Evolutionary conservation across 2,888 invertebrate species (phyloP).

Genomic region (Watsonalla binaria): DNA sequence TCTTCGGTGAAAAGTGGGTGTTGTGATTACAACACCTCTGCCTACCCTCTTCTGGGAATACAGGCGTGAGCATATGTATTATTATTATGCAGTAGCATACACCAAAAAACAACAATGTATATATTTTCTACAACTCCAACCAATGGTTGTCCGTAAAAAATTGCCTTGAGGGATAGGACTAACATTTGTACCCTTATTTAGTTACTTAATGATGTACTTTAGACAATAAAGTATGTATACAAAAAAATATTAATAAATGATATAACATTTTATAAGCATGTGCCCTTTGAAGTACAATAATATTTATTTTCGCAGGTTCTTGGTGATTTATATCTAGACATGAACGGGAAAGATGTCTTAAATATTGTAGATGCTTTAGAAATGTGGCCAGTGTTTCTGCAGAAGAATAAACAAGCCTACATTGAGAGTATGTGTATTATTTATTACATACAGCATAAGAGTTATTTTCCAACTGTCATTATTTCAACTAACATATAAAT

Average conservation of each 20-base stretch:
- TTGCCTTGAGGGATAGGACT: too few relatives aligned
- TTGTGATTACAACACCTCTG: too few relatives aligned
- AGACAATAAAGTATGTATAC: background rate
- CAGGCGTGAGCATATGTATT: too few relatives aligned
- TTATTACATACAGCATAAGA: background rate
- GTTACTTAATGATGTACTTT: too few relatives aligned
- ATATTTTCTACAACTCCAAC: too few relatives aligned
- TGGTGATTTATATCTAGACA: constrained; percentile 43
- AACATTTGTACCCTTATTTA: too few relatives aligned
- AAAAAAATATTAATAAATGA: background rate
- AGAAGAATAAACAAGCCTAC: constrained; percentile 32
- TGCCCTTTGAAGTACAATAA: background rate
- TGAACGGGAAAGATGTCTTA: constrained; percentile 21
- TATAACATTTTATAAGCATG: background rate
- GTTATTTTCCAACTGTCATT: too few relatives aligned
- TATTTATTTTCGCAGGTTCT: constrained; percentile 34
- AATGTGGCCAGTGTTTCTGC: constrained; percentile 40
- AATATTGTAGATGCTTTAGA: constrained; percentile 43
- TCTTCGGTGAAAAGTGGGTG: too few relatives aligned
- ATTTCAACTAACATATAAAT: background rate
- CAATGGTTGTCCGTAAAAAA: too few relatives aligned
- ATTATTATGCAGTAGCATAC: too few relatives aligned
- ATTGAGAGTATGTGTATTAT: constrained; percentile 33
- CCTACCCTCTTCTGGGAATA: too few relatives aligned
- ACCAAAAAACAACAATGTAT: too few relatives aligned